A percentile compares a stretch with the other conserved stretches of the same genome.
Evolutionary conservation across 2,113 vertebrate species (phyloP).

Genomic region (Esox niger): DNA sequence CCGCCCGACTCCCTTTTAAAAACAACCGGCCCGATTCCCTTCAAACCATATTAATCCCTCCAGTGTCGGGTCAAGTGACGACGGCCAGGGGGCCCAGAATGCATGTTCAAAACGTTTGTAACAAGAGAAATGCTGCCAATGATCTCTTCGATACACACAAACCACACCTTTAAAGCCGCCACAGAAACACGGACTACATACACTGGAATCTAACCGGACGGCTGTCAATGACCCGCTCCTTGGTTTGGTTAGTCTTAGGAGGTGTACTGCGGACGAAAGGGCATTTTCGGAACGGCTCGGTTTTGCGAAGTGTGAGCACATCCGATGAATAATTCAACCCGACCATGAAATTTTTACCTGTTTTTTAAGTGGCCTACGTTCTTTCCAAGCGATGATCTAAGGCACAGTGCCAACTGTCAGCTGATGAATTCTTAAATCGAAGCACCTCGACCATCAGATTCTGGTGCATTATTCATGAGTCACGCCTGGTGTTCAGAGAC

Average conservation of each 20-base stretch:
- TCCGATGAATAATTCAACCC: conserved; percentile 47
- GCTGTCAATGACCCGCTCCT: not conserved
- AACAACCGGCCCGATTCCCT: not conserved
- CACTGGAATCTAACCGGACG: not conserved
- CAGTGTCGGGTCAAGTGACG: conserved; percentile 7
- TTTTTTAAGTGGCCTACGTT: conserved; percentile 40
- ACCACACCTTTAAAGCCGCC: not conserved
- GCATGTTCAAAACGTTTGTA: conserved; percentile 21
- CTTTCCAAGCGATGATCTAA: conserved; percentile 27
- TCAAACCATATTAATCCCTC: not conserved
- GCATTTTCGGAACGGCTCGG: conserved; percentile 15
- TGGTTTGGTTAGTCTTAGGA: not conserved
- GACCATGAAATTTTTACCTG: conserved; percentile 15
- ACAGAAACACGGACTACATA: not conserved
- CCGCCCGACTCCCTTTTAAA: not conserved
- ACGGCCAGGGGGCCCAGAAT: conserved; percentile 10
- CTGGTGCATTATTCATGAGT: conserved; percentile 51
- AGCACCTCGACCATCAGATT: conserved; percentile 25
- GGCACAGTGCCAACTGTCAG: conserved; percentile 39
- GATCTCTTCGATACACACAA: not conserved
- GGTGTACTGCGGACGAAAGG: not conserved
- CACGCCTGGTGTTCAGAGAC: conserved; percentile 1
- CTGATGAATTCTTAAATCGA: conserved; percentile 59
- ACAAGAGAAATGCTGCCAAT: conserved; percentile 3
- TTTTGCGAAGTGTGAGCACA: conserved; percentile 14